Evolutionary conservation across 2,888 invertebrate genomes (phyloP).

Genomic region (Hybos culiciformis): DNA sequence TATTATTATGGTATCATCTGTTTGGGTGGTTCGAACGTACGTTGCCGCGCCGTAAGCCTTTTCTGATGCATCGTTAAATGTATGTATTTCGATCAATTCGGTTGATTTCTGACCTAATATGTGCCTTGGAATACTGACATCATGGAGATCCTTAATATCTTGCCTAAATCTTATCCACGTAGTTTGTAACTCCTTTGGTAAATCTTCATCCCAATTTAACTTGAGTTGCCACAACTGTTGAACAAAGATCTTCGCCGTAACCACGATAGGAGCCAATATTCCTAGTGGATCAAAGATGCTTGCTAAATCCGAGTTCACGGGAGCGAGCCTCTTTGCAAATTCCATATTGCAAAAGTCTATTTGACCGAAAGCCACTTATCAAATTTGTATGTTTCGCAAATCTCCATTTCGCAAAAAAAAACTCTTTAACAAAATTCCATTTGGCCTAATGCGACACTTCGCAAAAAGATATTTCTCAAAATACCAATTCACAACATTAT

Average conservation of each 20-base stretch:
- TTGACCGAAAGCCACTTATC: too few species aligned
- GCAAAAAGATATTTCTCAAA: too few species aligned
- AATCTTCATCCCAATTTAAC: neutral
- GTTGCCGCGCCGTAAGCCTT: conserved; percentile 4
- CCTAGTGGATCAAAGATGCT: conserved; percentile 10
- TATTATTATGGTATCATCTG: too few species aligned
- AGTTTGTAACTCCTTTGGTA: neutral
- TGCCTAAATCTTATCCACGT: neutral
- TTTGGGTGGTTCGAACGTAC: conserved; percentile 1
- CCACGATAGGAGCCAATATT: conserved; percentile 4
- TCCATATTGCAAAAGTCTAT: too few species aligned
- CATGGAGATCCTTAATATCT: neutral
- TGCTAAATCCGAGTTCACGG: conserved; percentile 4
- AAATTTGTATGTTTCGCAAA: too few species aligned
- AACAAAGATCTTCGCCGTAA: conserved; percentile 4
- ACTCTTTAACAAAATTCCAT: too few species aligned
- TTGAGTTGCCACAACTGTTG: conserved; percentile 6
- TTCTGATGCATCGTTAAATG: conserved; percentile 5
- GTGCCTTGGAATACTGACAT: neutral
- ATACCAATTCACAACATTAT: too few species aligned
- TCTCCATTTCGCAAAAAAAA: too few species aligned
- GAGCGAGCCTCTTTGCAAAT: too few species aligned
- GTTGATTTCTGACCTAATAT: neutral
- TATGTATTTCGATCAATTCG: conserved; percentile 2
- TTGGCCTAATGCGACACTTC: too few species aligned